Evolutionary conservation across 1,140 invertebrate genomes (phyloP).

Genomic region (Zaprionus capensis): DNA sequence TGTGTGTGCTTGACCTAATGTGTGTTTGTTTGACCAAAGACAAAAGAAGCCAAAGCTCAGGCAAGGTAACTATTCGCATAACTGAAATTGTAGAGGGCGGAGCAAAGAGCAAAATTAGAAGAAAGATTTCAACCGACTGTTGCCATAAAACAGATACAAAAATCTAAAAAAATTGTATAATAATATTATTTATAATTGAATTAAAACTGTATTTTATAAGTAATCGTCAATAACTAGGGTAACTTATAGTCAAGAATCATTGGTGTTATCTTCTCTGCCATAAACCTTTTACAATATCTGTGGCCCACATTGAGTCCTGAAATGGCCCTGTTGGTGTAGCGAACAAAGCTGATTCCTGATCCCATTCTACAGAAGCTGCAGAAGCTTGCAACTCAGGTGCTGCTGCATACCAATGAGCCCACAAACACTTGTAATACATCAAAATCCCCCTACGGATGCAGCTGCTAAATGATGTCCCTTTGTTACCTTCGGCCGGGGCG

Average conservation of each 20-base stretch:
- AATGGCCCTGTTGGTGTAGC: neutral
- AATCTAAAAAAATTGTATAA: no score
- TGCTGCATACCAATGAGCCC: slow-evolving; percentile 67
- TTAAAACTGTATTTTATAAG: neutral
- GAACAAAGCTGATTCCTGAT: slow-evolving; percentile 1
- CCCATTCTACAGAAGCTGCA: neutral
- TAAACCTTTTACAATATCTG: neutral
- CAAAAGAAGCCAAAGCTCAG: slow-evolving; percentile 44
- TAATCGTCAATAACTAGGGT: neutral
- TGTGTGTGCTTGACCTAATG: slow-evolving; percentile 11
- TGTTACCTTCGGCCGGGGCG: slow-evolving; percentile 22
- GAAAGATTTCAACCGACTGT: neutral
- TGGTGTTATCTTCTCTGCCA: neutral
- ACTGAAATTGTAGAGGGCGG: neutral
- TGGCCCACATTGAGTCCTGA: neutral
- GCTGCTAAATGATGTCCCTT: slow-evolving; percentile 49
- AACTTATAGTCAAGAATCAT: neutral
- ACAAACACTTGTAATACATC: slow-evolving; percentile 62
- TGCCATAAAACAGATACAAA: neutral
- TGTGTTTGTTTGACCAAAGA: slow-evolving; percentile 48
- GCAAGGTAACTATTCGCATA: slow-evolving; percentile 33
- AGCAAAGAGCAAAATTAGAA: neutral
- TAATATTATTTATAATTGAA: rapidly evolving
- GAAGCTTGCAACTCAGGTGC: slow-evolving; percentile 16
- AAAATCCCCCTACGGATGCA: slow-evolving; percentile 54